Base-by-base conservation (phyloP, 1,140 invertebrate genomes). In the Bacillus rossius region DNA sequence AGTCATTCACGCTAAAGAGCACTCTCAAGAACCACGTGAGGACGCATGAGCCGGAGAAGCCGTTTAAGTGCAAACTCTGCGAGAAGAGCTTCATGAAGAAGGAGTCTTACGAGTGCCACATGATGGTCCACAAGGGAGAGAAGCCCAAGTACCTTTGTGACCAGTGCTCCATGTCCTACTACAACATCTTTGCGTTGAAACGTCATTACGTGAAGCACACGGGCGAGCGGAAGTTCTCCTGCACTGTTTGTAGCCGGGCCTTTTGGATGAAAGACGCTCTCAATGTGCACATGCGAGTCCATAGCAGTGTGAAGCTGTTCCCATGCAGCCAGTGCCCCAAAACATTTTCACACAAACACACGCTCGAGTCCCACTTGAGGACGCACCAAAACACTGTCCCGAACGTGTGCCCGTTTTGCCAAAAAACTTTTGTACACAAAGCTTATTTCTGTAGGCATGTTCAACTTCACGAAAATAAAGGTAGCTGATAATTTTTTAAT, bases 141-240 rank as follows among this genome's bases (percentile, higher is more conserved):
- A 29, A 23, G 14, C 55, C 55, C 2, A 43, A 57, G 34, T 57
- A 49, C 34, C 22, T 49, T 25, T 57, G 55, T 26, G 55, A 57
- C 19, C 42, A 49, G 29, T 57, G 55, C 26, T 57, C 55, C 1
- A 43, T 49, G 26, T 34, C 29, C 3, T 57, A 57, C 26, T 57
- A 57, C 40, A 57, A 57, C 38, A 29, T 57, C 8, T 57, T 57
- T 50, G 55, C 55, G 13, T 17, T 57, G 40, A 57, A 57, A 29
- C 55, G 55, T 22, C 55, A 57, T 19, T 57, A 57, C 38, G 10
- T 57, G 25, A 57, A 57, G 22, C 89, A 92, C 67, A 92, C 89
- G 0, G 87, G 90, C 1, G 89, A 92, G 66, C 77, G 86, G 52
- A 89, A 89, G 0, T 92, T 91, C 66, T 77, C 81, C 41, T 92